Conservation (phyloP, 2,888 invertebrate species). For the Napeogenes sylphis region DNA sequence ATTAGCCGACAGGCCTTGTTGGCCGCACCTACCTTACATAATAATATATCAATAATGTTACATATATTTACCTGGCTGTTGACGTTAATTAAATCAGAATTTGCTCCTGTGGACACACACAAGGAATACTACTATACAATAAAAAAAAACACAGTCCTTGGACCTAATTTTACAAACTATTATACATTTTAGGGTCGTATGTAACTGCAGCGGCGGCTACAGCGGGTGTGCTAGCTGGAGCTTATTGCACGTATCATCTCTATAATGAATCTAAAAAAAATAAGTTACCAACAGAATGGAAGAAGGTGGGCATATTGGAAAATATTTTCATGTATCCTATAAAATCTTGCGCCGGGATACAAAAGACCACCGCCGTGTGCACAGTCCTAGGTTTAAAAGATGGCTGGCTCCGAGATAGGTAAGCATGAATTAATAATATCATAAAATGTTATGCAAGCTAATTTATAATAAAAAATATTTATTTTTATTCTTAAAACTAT, state of each 20-base stretch:
- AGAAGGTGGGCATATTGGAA: conserved; percentile 75
- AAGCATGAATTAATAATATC: neutral
- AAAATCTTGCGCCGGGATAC: conserved; percentile 78
- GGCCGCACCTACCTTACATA: neutral
- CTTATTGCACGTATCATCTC: conserved; percentile 51
- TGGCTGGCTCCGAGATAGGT: conserved; percentile 77
- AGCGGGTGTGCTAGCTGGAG: conserved; percentile 52
- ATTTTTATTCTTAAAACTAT: no score
- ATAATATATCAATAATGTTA: no score
- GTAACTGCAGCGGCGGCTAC: conserved; percentile 48
- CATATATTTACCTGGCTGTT: no score
- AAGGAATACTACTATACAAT: no score
- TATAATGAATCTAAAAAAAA: conserved; percentile 41
- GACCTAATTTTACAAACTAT: no score
- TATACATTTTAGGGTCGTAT: conserved; percentile 36
- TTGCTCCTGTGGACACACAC: no score
- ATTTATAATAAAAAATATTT: no score
- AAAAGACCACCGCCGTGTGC: conserved; percentile 69
- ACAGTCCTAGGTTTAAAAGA: conserved; percentile 73
- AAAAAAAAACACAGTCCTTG: no score
- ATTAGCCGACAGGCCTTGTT: neutral
- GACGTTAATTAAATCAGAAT: no score
- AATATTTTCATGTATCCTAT: conserved; percentile 77
- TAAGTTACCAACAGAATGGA: conserved; percentile 74
- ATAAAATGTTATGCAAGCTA: no score